phyloP scores from a whole-genome alignment of 2,113 vertebrate genomes.

The Clarias gariepinus region DNA sequence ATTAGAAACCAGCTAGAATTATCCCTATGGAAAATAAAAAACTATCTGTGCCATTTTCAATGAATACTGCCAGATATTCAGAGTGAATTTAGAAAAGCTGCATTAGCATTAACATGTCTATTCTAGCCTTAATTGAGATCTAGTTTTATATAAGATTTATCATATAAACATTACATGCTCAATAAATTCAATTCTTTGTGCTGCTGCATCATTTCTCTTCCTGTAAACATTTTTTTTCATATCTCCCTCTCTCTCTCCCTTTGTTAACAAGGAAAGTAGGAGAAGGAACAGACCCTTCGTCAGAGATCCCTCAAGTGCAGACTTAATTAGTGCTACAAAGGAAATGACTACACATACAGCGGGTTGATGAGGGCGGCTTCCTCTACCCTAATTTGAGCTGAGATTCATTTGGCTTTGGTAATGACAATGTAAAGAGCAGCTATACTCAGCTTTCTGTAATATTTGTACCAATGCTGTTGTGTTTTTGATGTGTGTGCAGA shows the following conservation, averaged over 20 bases:
- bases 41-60: neutral
- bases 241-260: slow-evolving; percentile 1
- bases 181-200: neutral
- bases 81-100: neutral
- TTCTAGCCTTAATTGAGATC: neutral
- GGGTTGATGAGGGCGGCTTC: slow-evolving; percentile 35
- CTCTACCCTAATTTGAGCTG: slow-evolving; percentile 54
- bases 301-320: slow-evolving; percentile 51
- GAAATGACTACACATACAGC: slow-evolving; percentile 57
- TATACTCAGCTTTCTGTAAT: neutral
- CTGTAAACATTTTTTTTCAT: neutral
- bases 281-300: slow-evolving; percentile 37
- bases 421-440: slow-evolving; percentile 51
- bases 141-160: neutral
- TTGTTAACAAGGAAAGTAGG: slow-evolving; percentile 36
- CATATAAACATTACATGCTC: neutral
- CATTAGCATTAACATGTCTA: neutral
- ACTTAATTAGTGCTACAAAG: slow-evolving; percentile 57
- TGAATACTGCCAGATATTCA: neutral
- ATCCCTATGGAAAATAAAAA: neutral
- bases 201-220: neutral
- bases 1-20: neutral
- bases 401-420: slow-evolving; percentile 51
- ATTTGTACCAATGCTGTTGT: neutral
- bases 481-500: slow-evolving; percentile 17